Conservation (phyloP, 2,113 vertebrate species). For the Caloenas nicobarica region DNA sequence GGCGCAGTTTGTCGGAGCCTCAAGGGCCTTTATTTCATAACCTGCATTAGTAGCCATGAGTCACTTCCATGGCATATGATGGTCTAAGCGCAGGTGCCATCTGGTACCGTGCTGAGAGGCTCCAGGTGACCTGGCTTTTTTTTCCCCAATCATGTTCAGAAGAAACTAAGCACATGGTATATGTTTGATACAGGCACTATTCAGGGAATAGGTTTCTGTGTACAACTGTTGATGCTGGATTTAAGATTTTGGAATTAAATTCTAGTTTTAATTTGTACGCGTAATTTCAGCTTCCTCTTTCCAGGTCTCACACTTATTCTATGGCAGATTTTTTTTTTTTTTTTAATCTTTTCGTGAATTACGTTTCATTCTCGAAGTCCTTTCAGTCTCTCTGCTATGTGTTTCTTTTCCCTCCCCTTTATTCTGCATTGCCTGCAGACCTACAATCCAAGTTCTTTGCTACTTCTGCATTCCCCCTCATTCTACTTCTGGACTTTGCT, state of each 20-base stretch:
- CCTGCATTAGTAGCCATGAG: not conserved
- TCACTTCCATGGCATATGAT: not conserved
- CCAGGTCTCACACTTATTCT: not conserved
- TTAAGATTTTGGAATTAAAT: not conserved
- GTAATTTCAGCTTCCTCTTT: not conserved
- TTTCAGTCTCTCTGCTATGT: not conserved
- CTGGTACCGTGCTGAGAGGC: not conserved
- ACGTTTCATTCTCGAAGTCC: not conserved
- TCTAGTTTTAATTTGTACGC: not conserved
- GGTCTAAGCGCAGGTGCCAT: not conserved
- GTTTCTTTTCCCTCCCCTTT: not conserved
- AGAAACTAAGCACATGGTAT: not conserved
- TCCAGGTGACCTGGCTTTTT: not conserved
- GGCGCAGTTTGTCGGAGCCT: not conserved
- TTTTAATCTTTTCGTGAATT: not conserved
- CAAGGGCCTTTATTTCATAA: not conserved
- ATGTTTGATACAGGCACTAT: not conserved
- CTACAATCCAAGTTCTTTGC: not conserved
- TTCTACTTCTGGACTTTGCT: not conserved
- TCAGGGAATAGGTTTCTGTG: not conserved
- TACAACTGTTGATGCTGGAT: not conserved
- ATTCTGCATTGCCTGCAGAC: not conserved
- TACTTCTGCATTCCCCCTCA: not conserved
- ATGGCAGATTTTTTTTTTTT: not conserved
- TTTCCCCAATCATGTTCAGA: not conserved